A percentile compares a stretch with the other conserved stretches of the same genome.
phyloP scores from a whole-genome alignment of 2,888 invertebrate genomes.

The Acanthoscelides obtectus region DNA sequence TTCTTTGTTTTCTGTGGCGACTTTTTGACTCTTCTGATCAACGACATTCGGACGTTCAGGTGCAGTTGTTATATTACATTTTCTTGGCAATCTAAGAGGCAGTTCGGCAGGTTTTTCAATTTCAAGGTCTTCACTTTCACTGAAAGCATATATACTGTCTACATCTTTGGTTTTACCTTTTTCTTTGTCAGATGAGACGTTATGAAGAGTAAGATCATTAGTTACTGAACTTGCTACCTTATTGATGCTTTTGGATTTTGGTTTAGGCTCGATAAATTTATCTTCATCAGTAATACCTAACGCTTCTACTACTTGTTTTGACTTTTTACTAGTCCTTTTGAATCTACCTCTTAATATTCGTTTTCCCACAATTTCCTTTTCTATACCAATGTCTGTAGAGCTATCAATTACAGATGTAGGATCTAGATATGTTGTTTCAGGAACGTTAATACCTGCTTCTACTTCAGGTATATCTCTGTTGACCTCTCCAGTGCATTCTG shows the following conservation, averaged over 20 bases:
- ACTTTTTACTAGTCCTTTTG: conserved; percentile 1
- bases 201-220: background rate
- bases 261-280: background rate
- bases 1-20: background rate
- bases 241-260: background rate
- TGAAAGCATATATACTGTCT: conserved; percentile 20
- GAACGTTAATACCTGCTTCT: background rate
- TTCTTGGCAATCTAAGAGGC: conserved; percentile 10
- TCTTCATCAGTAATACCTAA: background rate
- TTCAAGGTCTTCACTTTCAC: conserved; percentile 21
- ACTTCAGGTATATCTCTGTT: background rate
- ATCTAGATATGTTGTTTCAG: background rate
- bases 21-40: background rate
- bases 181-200: background rate
- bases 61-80: conserved; percentile 1
- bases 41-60: background rate
- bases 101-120: conserved; percentile 19
- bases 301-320: background rate
- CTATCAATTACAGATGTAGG: background rate
- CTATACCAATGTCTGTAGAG: background rate
- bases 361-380: background rate
- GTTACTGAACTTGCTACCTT: background rate
- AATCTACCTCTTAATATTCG: conserved; percentile 2
- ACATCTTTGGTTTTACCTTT: conserved; percentile 13
- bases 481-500: background rate